Base-by-base conservation (phyloP, 2,797 vertebrate genomes). In the Phoeniculus purpureus region DNA sequence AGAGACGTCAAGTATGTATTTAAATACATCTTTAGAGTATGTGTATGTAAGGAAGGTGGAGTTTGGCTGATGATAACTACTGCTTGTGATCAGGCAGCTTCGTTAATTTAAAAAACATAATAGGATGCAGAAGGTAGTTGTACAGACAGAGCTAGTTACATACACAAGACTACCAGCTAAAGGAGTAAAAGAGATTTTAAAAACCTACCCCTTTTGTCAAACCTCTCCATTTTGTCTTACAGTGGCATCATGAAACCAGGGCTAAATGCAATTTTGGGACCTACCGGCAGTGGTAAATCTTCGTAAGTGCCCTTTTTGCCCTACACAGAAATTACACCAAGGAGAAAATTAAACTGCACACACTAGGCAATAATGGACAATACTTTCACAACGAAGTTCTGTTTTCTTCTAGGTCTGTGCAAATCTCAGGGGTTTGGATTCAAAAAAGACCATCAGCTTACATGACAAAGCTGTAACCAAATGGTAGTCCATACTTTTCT, bases 171-270 rank as follows among this genome's bases (percentile, higher is more conserved):
- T 50, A 45, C 12, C 15, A 34, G 58, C 5, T 45, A n/a, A 55
- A 81, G 45, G 3, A 56, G 16, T 16, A 18, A n/a, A 45, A 80
- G n/a, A 71, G 20, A 52, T 8, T 16, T 43, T 43, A 15, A 22
- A 54, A 50, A 54, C 1, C 20, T 37, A 21, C n/a, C 9, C 71
- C 10, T 67, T 72, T 29, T 14, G 22, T 78, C 19, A 88, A 82
- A 54, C 27, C 31, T 58, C 3, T 37, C 64, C 81, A 8, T 76
- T 95, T 84, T 95, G 11, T 92, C 84, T 95, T 96, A 12, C 93
- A 98, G 98, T 87, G 98, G 98, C 13, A 94, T 98, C 88, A 98
- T 98, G 98, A 97, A 88, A 76, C 97, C 98, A 45, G 98, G 98
- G 27, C 95, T 98, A 77, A 98, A 98, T 48, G 98, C 98, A 75